These are phyloP conservation scores for Clarias laeviceps DNA, from an alignment of 2,797 vertebrate genomes.

Conservation along the genomic window DNA sequence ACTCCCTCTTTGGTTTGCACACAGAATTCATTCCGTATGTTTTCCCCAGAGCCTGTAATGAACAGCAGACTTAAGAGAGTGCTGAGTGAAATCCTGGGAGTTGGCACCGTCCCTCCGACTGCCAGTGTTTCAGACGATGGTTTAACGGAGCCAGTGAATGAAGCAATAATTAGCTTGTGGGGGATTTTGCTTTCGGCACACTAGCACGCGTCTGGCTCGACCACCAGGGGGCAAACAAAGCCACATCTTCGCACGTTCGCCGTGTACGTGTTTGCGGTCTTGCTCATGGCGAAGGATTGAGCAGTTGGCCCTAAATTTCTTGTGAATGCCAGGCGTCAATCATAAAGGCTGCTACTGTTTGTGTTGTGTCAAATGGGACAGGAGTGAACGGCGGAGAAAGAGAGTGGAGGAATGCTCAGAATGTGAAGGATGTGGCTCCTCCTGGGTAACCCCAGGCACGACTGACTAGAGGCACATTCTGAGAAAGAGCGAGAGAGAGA, in stretches of 20 bases:
- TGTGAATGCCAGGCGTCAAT: conserved; percentile 39
- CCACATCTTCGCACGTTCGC: background rate
- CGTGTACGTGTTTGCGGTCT: conserved; percentile 8
- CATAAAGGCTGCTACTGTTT: conserved; percentile 46
- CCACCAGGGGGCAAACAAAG: conserved; percentile 50
- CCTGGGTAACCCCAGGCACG: conserved; percentile 57
- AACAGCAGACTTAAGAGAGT: conserved; percentile 22
- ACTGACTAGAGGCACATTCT: conserved; percentile 20
- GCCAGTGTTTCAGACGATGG: conserved; percentile 40
- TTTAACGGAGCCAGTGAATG: conserved; percentile 35
- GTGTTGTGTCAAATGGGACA: conserved; percentile 57
- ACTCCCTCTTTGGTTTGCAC: background rate
- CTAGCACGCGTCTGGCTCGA: background rate
- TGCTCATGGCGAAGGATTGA: background rate
- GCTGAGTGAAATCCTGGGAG: conserved; percentile 21
- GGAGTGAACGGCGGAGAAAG: conserved; percentile 40
- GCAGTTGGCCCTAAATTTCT: background rate
- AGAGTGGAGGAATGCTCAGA: conserved; percentile 71
- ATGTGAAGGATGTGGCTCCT: conserved; percentile 70
- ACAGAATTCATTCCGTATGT: conserved; percentile 27
- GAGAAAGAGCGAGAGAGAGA: conserved; percentile 31
- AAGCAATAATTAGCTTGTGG: conserved; percentile 18
- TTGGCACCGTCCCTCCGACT: background rate
- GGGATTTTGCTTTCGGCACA: conserved; percentile 3
- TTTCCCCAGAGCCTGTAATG: conserved; percentile 18